Base-by-base conservation (phyloP, 2,797 vertebrate genomes). In the Cynopterus sphinx region DNA sequence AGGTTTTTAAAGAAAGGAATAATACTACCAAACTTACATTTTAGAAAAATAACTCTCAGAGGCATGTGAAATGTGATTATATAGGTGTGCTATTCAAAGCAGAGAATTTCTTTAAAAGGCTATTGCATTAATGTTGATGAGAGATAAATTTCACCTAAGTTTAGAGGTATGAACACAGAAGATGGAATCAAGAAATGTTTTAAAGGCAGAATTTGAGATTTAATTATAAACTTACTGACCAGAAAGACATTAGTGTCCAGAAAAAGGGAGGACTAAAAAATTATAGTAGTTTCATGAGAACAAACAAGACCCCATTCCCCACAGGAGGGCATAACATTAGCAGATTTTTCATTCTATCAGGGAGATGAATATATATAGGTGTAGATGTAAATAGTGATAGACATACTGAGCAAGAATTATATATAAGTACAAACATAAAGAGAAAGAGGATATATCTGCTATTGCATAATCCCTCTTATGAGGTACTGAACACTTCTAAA, bases 1-100 rank as follows among this genome's bases (percentile, higher is more conserved):
- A 83, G 1, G 5, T 59, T 87, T 95, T 82, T 59, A 77, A 82
- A 57, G 11, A 13, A 41, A 86, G 9, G 4, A 82, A 63, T 59
- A 79, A 61, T 81, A 75, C 7, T 24, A 43, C 43, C 41, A 59
- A 24, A 33, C 2, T 6, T 43, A 11, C 36, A 13, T 55, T 96
- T 92, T 61, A 65, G 67, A 92, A 95, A 85, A 81, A 53, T 57
- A 79, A 84, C 16, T 90, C n/a, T 22, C 12, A 95, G 55, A 88
- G 43, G 15, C 86, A 74, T 61, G 10, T 89, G n/a, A 83, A 93
- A 70, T 51, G 19, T 89, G 81, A 86, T 61, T 49, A 61, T 55
- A 6, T 22, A 78, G 36, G 12, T 92, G 2, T 77, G 65, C 24
- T 67, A 67, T 13, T 85, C 53, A 82, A 41, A 85, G 16, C 5